phyloP scores from a whole-genome alignment of 2,797 vertebrate genomes.

The Coracias cyanogaster region DNA sequence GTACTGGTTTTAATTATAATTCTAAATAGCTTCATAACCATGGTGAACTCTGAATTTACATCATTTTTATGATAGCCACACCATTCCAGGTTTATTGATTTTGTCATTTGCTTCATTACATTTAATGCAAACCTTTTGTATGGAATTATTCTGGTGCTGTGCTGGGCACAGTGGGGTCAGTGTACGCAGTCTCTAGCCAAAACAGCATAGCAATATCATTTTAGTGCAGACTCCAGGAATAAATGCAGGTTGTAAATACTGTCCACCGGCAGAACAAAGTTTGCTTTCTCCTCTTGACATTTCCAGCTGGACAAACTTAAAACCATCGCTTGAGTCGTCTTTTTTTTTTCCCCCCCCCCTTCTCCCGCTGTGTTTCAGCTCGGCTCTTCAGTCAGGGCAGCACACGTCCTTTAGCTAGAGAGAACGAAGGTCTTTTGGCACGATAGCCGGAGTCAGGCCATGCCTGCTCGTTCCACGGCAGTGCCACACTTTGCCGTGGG shows the following conservation, averaged over 20 bases:
- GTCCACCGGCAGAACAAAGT: constrained; percentile 49
- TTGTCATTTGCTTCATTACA: constrained; percentile 87
- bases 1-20: constrained; percentile 86
- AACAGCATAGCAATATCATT: constrained; percentile 48
- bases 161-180: constrained; percentile 63
- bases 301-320: constrained; percentile 43
- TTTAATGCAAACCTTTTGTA: constrained; percentile 86
- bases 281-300: constrained; percentile 40
- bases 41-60: constrained; percentile 82
- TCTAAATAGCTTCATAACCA: constrained; percentile 84
- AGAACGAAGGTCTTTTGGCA: background rate
- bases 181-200: constrained; percentile 37
- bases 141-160: constrained; percentile 66
- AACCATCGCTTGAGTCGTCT: background rate
- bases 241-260: constrained; percentile 28
- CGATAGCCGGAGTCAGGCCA: background rate
- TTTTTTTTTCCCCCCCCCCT: background rate
- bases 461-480: background rate
- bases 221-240: constrained; percentile 50
- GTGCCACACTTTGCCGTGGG: background rate
- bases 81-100: constrained; percentile 86
- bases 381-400: background rate
- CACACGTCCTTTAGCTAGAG: background rate
- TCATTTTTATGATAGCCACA: constrained; percentile 82
- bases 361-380: background rate